phyloP scores from a whole-genome alignment of 1,140 invertebrate species.

The Anoplophora glabripennis region DNA sequence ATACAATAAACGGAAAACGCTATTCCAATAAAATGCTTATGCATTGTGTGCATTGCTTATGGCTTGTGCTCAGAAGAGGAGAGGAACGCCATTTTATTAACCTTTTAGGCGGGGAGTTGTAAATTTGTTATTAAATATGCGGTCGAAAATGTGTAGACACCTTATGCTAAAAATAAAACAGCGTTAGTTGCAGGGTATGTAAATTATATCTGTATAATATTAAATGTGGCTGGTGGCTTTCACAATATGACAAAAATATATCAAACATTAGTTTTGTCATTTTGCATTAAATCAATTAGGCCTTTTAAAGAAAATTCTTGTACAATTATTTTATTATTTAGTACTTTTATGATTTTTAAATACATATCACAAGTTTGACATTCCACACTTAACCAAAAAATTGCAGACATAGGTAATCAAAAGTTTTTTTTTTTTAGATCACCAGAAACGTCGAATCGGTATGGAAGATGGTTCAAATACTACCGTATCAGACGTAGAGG shows the following conservation, averaged over 20 bases:
- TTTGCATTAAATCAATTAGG: slow-evolving; percentile 12
- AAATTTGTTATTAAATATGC: slow-evolving; percentile 33
- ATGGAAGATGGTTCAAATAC: slow-evolving; percentile 48
- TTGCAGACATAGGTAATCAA: not conserved
- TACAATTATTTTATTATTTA: not conserved
- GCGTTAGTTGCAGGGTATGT: slow-evolving; percentile 14
- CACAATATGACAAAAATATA: not conserved
- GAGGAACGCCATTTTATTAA: slow-evolving; percentile 58
- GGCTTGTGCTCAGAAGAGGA: slow-evolving; percentile 21
- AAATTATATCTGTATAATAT: slow-evolving; percentile 6
- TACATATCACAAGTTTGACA: slow-evolving; percentile 1
- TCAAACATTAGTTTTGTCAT: slow-evolving; percentile 19
- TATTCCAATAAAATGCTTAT: too few species aligned
- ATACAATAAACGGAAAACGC: too few species aligned
- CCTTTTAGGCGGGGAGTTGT: slow-evolving; percentile 52
- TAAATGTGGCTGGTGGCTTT: not conserved
- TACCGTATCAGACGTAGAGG: slow-evolving; percentile 20
- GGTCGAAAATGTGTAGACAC: slow-evolving; percentile 15
- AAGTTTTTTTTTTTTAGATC: slow-evolving; percentile 10
- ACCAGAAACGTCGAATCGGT: slow-evolving; percentile 28
- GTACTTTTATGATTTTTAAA: slow-evolving; percentile 8
- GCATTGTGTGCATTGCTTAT: slow-evolving; percentile 11
- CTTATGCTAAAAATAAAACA: slow-evolving; percentile 10
- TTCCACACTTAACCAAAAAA: not conserved
- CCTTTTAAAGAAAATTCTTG: not conserved